These are phyloP conservation scores for Centrocercus urophasianus DNA, from an alignment of 2,113 vertebrate genomes.

Conservation along the genomic window DNA sequence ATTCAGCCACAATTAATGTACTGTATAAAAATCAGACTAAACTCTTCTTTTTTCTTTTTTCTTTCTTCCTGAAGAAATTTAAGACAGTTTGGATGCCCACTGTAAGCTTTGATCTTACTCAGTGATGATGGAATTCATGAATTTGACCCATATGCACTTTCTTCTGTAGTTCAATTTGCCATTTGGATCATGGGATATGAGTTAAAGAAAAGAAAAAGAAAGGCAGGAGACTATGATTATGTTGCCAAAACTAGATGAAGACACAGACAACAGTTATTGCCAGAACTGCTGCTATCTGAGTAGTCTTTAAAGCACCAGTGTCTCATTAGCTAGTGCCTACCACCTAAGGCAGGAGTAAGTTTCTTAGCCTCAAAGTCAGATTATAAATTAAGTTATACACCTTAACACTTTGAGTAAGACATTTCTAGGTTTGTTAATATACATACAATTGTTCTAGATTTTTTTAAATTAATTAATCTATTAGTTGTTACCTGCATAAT, in stretches of 20 bases:
- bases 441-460: not conserved
- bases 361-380: not conserved
- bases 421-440: not conserved
- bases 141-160: not conserved
- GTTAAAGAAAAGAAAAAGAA: not conserved
- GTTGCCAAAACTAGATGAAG: not conserved
- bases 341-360: not conserved
- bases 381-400: not conserved
- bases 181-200: not conserved
- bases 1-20: not conserved
- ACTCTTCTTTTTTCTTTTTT: no score
- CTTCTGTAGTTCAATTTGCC: not conserved
- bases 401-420: not conserved
- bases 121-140: not conserved
- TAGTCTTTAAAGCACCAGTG: not conserved
- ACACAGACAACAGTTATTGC: not conserved
- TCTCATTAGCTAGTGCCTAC: not conserved
- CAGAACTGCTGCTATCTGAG: not conserved
- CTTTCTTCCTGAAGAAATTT: not conserved
- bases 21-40: not conserved
- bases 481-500: not conserved
- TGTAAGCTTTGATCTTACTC: accelerated
- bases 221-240: not conserved
- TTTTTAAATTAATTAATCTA: not conserved
- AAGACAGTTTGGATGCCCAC: not conserved